Percentiles rank a stretch among this genome's conserved stretches.
These are phyloP conservation scores for Sebastes minor DNA, from an alignment of 2,797 vertebrate species.

Conservation along the genomic window DNA sequence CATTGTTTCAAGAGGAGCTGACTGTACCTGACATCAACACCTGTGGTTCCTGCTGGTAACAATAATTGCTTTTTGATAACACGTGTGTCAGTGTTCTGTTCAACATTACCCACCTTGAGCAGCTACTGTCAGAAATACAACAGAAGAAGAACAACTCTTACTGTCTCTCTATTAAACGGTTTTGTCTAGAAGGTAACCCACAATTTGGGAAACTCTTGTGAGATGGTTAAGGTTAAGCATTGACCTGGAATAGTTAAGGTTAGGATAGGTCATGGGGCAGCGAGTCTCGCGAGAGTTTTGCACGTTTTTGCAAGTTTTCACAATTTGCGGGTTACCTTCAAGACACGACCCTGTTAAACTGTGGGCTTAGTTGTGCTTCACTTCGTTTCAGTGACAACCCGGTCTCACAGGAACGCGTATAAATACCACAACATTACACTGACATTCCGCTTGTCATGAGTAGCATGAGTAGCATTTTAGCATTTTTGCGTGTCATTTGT, in stretches of 20 bases:
- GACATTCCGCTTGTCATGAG: too few species aligned
- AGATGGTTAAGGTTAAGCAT: too few species aligned
- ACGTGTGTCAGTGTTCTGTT: not conserved
- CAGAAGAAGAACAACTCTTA: not conserved
- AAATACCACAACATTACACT: too few species aligned
- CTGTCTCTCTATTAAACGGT: not conserved
- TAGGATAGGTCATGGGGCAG: too few species aligned
- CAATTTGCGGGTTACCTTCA: too few species aligned
- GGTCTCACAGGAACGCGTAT: too few species aligned
- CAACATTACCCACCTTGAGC: not conserved
- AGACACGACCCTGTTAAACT: not conserved
- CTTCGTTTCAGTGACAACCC: not conserved
- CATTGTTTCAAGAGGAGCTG: not conserved
- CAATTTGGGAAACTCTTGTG: too few species aligned
- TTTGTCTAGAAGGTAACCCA: not conserved
- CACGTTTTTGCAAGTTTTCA: too few species aligned
- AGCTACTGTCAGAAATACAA: not conserved
- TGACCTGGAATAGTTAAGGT: too few species aligned
- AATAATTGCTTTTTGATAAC: not conserved
- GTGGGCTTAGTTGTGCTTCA: not conserved
- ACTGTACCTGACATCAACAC: not conserved
- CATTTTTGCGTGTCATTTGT: too few species aligned
- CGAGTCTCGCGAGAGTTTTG: too few species aligned
- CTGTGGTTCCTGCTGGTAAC: not conserved
- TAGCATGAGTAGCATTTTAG: too few species aligned